Conservation (phyloP, 2,888 invertebrate species). For the Sympetrum striolatum region DNA sequence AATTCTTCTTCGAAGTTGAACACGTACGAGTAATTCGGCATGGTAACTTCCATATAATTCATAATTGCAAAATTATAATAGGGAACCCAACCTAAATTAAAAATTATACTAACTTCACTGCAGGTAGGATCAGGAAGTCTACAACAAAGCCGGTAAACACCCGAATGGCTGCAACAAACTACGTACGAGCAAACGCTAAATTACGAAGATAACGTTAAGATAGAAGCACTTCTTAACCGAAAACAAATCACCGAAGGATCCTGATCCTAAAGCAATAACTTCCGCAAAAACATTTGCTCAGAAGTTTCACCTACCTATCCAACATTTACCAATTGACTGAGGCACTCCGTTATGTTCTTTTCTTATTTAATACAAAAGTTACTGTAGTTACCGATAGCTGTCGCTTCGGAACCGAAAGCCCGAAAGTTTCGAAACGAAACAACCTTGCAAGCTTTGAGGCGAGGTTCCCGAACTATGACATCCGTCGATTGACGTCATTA, state of each 20-base stretch:
- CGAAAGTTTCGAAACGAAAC: background rate
- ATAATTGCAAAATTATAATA: conserved; percentile 51
- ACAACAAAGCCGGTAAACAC: conserved; percentile 20
- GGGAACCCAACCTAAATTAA: background rate
- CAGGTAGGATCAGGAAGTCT: background rate
- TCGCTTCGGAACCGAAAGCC: background rate
- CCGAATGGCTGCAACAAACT: background rate
- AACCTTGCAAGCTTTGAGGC: background rate
- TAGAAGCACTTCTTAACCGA: background rate
- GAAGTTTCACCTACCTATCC: background rate
- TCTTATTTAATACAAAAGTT: conserved; percentile 31
- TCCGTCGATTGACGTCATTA: no score
- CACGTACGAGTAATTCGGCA: conserved; percentile 90
- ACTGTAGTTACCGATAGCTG: background rate
- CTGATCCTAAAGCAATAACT: background rate
- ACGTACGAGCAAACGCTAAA: background rate
- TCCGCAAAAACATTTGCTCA: background rate
- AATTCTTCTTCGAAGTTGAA: conserved; percentile 96
- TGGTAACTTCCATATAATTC: conserved; percentile 68
- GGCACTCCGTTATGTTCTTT: conserved; percentile 19
- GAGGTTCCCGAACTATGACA: no score
- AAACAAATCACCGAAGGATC: background rate
- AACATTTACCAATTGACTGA: conserved; percentile 29
- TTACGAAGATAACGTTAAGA: background rate
- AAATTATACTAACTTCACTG: background rate